Percentiles rank a stretch among this genome's conserved stretches.
Evolutionary conservation across 2,113 vertebrate genomes (phyloP).

Genomic region (Podocnemis expansa): DNA sequence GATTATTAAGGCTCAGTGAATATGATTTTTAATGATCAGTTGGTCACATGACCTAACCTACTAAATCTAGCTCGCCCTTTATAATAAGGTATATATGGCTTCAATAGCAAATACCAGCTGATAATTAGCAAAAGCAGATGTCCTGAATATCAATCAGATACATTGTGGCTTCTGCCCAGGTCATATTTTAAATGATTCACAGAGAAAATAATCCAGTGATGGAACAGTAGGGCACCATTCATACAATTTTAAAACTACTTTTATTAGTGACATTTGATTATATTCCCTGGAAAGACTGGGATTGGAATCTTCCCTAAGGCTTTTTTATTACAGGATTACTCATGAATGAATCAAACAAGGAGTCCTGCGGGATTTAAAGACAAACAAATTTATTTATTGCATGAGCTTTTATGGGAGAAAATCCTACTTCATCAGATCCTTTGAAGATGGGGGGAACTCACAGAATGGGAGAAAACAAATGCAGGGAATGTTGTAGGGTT

Average conservation of each 20-base stretch:
- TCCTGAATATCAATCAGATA: background rate
- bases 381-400: no score
- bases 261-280: background rate
- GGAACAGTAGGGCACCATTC: rapidly evolving
- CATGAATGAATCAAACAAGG: no score
- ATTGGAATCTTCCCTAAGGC: background rate
- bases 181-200: background rate
- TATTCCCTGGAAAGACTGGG: background rate
- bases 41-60: background rate
- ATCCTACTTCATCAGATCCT: no score
- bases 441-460: no score
- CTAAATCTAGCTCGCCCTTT: background rate
- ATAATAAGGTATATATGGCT: background rate
- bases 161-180: background rate
- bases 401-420: no score
- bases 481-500: background rate
- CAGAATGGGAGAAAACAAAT: no score
- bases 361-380: no score
- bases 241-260: background rate
- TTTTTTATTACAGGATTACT: background rate
- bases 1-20: background rate
- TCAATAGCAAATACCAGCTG: background rate
- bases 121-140: conserved; percentile 5
- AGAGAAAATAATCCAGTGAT: rapidly evolving
- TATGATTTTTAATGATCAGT: conserved; percentile 26